Percentiles rank a stretch among this genome's conserved stretches.
These are phyloP conservation scores for Nephrotoma appendiculata DNA, from an alignment of 2,888 invertebrate species.

Conservation along the genomic window DNA sequence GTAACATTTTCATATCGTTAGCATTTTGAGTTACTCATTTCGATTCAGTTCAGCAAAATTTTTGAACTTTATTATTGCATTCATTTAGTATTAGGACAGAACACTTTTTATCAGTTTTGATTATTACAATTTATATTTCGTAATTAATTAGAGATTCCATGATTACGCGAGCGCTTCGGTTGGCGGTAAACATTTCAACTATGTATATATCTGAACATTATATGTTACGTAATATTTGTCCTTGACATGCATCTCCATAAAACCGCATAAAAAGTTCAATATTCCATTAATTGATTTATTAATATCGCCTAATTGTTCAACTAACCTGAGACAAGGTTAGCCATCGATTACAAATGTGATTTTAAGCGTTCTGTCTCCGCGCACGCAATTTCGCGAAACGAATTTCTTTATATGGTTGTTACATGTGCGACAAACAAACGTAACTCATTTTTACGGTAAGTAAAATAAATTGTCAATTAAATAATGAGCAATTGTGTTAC, in stretches of 20 bases:
- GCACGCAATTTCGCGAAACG: neutral
- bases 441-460: neutral
- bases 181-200: neutral
- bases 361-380: neutral
- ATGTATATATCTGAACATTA: too few species aligned
- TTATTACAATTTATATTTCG: neutral
- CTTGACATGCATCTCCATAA: neutral
- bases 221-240: neutral
- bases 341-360: neutral
- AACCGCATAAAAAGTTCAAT: neutral
- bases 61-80: neutral
- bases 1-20: neutral
- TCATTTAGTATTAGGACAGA: neutral
- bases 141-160: neutral
- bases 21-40: neutral
- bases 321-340: neutral
- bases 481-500: neutral
- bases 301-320: neutral
- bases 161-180: neutral
- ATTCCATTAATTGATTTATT: neutral
- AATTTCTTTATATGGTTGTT: neutral
- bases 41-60: neutral
- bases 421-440: neutral
- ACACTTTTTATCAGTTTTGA: neutral
- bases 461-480: neutral